Evolutionary conservation across 2,113 vertebrate species (phyloP), one percentile per base, ranked within the genome.

Genomic region (Rhinogobius similis): DNA sequence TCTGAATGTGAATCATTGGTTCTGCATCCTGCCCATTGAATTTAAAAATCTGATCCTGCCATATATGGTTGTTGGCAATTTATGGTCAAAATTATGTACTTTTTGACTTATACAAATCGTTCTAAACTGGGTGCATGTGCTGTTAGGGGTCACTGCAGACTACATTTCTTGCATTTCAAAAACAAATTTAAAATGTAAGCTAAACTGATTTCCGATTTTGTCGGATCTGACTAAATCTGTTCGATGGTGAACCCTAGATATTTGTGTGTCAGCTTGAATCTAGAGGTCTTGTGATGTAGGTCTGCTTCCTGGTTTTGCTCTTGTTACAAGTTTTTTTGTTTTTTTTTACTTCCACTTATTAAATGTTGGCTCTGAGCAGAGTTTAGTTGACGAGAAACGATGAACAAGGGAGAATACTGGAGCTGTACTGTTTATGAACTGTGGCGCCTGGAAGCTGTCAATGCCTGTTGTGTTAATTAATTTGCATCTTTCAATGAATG

Each of bases 281-380:
- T 12, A 21, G 46, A 39, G 44, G 58, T 79, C 70, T 67, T 63
- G 68, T 75, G 62, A 41, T 43, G 10, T 21, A 13, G 1, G 39
- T 65, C 41, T 68, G 26, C 41, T 61, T 62, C 55, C 68, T 65
- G 20, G 62, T 65, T 63, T 61, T 21, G 44, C 46, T n/a, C 44
- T 64, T 0, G 0, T 38, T 58, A 58, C 20, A 36, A 21, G 32
- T 5, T 2, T 29, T 29, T 11, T 53, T 4, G 61, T 20, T 48
- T 0, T 63, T 66, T 67, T 24, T 5, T 69, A 2, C 32, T n/a
- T 41, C 21, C 9, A 11, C 62, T 18, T 38, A 0, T 1, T 72
- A 52, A 13, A 68, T 2, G 23, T 21, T 67, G 18, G 27, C 29
- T 59, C 43, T 21, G 58, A 41, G n/a, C 27, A 58, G 29, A 46